phyloP scores from a whole-genome alignment of 2,797 vertebrate species.

The Danio aesculapii region DNA sequence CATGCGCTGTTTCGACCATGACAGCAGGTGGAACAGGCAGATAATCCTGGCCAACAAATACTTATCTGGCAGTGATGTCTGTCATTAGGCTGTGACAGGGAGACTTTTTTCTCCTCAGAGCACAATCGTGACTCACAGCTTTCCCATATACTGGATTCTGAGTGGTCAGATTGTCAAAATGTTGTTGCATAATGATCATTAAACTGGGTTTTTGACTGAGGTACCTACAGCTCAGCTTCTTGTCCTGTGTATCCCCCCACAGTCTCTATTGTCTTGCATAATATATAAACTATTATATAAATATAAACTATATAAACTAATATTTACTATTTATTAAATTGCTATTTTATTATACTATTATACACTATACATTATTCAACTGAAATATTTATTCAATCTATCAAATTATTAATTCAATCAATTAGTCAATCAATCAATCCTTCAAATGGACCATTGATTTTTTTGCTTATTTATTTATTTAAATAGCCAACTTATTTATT shows the following conservation, averaged over 20 bases:
- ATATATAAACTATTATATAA: too few species aligned
- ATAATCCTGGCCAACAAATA: conserved; percentile 65
- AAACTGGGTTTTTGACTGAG: background rate
- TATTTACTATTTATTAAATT: background rate
- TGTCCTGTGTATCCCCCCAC: background rate
- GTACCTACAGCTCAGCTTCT: background rate
- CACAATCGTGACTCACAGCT: background rate
- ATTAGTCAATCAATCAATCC: too few species aligned
- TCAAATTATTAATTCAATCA: too few species aligned
- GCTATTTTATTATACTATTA: background rate
- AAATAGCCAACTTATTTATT: background rate
- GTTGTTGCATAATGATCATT: background rate
- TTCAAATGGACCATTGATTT: too few species aligned
- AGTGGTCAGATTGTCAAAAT: background rate
- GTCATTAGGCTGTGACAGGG: conserved; percentile 65
- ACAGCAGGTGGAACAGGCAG: conserved; percentile 65
- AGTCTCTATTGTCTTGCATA: background rate
- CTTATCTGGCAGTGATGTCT: conserved; percentile 57
- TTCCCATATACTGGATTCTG: background rate
- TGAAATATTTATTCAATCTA: too few species aligned
- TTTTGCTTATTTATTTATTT: too few species aligned
- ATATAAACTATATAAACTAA: too few species aligned
- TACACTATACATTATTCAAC: too few species aligned
- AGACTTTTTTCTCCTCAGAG: background rate
- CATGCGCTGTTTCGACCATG: conserved; percentile 21